These are phyloP conservation scores for Halcyon chelicuti DNA, from an alignment of 2,797 vertebrate genomes.

Conservation along the genomic window DNA sequence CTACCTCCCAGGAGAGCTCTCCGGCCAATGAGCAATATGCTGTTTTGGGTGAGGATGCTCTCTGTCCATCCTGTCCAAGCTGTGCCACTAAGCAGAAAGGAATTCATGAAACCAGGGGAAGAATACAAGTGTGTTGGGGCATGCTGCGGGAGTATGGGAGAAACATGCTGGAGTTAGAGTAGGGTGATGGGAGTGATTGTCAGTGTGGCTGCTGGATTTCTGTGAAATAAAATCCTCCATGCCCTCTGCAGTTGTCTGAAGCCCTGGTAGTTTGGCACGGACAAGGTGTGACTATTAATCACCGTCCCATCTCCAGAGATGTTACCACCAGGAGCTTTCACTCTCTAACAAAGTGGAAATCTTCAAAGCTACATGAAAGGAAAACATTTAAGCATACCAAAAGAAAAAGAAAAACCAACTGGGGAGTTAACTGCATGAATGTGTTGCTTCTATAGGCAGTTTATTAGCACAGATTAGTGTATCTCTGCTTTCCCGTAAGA, in stretches of 20 bases:
- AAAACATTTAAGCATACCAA: constrained; percentile 12
- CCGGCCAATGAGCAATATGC: background rate
- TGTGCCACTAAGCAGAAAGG: constrained; percentile 49
- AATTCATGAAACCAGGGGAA: constrained; percentile 33
- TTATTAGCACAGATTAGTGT: background rate
- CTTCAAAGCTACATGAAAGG: background rate
- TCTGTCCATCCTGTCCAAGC: constrained; percentile 15
- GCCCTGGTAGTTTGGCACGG: background rate
- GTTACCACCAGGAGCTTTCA: constrained; percentile 19
- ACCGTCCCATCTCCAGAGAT: background rate
- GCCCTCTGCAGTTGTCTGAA: background rate
- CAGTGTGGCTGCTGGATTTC: background rate
- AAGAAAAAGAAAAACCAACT: background rate
- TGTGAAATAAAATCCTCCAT: background rate
- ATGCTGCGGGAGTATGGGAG: background rate
- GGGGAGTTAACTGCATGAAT: background rate
- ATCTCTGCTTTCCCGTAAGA: background rate
- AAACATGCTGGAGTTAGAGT: background rate
- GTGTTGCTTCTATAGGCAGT: background rate
- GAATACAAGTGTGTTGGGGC: background rate
- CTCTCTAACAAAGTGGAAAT: background rate
- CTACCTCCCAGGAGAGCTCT: background rate
- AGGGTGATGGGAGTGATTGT: background rate
- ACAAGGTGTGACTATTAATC: constrained; percentile 27
- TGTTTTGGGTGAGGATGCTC: constrained; percentile 28